A percentile compares a stretch with the other conserved stretches of the same genome.
Evolutionary conservation across 1,140 invertebrate genomes (phyloP).

Genomic region (Drosophila bocki): DNA sequence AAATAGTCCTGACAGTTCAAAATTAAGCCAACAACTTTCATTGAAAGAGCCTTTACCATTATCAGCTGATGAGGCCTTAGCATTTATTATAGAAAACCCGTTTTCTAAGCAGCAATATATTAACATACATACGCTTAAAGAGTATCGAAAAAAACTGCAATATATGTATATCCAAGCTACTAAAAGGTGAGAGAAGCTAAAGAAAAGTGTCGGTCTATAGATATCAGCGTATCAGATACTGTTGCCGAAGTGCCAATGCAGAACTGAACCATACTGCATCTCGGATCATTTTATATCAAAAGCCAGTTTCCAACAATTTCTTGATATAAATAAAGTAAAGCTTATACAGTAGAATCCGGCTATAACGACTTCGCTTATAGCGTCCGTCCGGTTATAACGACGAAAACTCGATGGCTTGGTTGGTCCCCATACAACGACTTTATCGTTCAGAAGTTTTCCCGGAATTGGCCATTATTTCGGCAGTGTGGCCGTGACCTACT

Average conservation of each 20-base stretch:
- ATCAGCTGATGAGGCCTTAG: slow-evolving; percentile 10
- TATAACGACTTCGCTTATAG: too few relatives aligned
- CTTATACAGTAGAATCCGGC: too few relatives aligned
- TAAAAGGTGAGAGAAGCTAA: not conserved
- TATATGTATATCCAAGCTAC: not conserved
- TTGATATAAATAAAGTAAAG: too few relatives aligned
- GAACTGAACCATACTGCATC: slow-evolving; percentile 9
- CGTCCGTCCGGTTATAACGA: too few relatives aligned
- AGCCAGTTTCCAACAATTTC: too few relatives aligned
- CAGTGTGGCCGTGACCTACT: too few relatives aligned
- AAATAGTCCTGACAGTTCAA: not conserved
- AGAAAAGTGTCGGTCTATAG: not conserved
- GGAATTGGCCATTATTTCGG: too few relatives aligned
- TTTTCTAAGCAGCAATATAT: slow-evolving; percentile 17
- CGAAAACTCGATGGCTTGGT: too few relatives aligned
- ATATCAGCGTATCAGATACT: not conserved
- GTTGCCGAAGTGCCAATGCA: slow-evolving; percentile 3
- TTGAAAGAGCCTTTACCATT: slow-evolving; percentile 7
- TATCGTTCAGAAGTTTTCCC: too few relatives aligned
- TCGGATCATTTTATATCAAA: slow-evolving; percentile 5
- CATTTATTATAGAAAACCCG: slow-evolving; percentile 3
- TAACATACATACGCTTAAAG: slow-evolving; percentile 8
- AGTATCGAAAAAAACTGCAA: slow-evolving; percentile 2
- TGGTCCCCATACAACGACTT: too few relatives aligned
- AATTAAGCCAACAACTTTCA: not conserved